These are phyloP conservation scores for Acrocephalus kingi DNA, from an alignment of 2,113 vertebrate genomes.

Conservation along the genomic window DNA sequence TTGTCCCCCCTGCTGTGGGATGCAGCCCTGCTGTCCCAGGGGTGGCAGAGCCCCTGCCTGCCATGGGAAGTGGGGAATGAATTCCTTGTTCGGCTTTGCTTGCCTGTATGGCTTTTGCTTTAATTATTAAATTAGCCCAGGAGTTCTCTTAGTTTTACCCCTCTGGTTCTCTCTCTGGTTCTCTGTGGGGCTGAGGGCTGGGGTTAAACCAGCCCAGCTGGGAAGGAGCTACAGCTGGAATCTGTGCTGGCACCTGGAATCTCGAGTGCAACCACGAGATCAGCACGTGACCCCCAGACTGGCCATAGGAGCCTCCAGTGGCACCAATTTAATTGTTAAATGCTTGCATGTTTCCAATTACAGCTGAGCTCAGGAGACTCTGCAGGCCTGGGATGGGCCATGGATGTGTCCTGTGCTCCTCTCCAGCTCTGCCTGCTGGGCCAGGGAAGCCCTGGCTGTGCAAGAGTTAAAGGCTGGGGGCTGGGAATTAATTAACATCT, in stretches of 20 bases:
- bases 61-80: background rate
- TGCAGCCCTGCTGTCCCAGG: background rate
- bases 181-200: background rate
- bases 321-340: background rate
- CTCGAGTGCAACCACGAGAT: fast-evolving
- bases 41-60: background rate
- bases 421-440: background rate
- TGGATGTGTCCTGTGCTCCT: background rate
- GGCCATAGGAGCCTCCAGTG: background rate
- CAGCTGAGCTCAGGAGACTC: background rate
- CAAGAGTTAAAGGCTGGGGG: constrained; percentile 18
- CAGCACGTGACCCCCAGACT: background rate
- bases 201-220: background rate
- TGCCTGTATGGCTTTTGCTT: background rate
- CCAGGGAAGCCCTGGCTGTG: background rate
- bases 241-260: background rate
- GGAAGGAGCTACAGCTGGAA: background rate
- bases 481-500: constrained; percentile 33
- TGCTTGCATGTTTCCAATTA: constrained; percentile 37
- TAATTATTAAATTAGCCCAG: background rate
- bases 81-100: background rate
- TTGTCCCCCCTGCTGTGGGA: background rate
- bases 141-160: background rate
- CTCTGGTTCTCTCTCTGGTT: background rate
- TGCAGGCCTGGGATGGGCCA: background rate